These are phyloP conservation scores for Falco punctatus DNA, from an alignment of 2,113 vertebrate genomes.

Conservation along the genomic window DNA sequence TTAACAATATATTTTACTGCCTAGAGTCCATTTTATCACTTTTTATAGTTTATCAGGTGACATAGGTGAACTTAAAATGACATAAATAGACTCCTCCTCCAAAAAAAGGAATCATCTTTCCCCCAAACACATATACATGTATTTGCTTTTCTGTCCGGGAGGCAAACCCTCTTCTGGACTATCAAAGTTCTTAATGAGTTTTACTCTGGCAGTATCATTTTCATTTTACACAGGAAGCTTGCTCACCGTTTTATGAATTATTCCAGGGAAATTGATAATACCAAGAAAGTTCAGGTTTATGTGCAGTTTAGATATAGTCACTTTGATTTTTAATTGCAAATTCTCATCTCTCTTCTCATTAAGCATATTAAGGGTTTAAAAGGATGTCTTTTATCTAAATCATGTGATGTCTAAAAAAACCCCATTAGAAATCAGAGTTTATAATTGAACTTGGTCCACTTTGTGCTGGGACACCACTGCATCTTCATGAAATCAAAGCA, in stretches of 20 bases:
- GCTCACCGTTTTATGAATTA: background rate
- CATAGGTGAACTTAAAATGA: no score
- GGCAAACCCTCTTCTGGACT: background rate
- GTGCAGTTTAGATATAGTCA: background rate
- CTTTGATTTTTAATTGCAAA: slow-evolving; percentile 7
- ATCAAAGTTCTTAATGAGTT: background rate
- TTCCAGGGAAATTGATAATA: background rate
- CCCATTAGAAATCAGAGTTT: background rate
- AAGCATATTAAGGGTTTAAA: background rate
- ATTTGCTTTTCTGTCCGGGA: background rate
- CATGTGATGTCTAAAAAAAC: background rate
- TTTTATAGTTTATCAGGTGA: background rate
- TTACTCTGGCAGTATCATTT: background rate
- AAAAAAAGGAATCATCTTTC: background rate
- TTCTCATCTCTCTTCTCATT: background rate
- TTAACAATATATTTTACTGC: background rate
- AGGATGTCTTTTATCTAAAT: background rate
- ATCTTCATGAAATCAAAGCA: background rate
- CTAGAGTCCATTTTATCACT: background rate
- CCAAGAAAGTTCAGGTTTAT: background rate
- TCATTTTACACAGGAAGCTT: background rate
- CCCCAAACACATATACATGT: background rate
- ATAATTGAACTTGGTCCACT: background rate
- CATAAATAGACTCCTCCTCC: no score
- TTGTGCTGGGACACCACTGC: background rate